These are phyloP conservation scores for Cheirogaleus major DNA, from an alignment of 2,797 vertebrate genomes.

Conservation along the genomic window DNA sequence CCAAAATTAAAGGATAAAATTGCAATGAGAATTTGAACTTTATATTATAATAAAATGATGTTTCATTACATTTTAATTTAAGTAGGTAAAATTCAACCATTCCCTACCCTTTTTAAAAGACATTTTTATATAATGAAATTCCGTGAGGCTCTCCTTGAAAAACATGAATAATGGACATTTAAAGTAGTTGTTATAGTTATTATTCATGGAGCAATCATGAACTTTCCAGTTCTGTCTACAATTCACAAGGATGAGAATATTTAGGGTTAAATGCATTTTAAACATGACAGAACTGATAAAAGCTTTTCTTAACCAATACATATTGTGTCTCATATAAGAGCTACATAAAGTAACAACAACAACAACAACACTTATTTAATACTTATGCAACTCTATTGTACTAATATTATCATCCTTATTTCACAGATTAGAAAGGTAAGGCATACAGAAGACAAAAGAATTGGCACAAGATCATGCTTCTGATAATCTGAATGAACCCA, in stretches of 20 bases:
- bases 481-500: not conserved
- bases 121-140: not conserved
- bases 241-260: not conserved
- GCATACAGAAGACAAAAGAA: not conserved
- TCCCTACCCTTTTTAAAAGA: not conserved
- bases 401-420: not conserved
- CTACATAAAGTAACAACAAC: not conserved
- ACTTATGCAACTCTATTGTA: not conserved
- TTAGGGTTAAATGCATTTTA: conserved; percentile 34
- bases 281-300: not conserved
- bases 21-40: not conserved
- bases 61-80: not conserved
- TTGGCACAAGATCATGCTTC: not conserved
- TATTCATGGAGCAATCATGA: not conserved
- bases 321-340: not conserved
- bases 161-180: conserved; percentile 49
- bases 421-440: not conserved
- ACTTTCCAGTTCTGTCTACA: not conserved
- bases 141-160: not conserved
- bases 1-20: not conserved
- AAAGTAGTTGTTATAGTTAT: not conserved
- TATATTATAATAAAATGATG: not conserved
- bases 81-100: not conserved
- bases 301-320: not conserved
- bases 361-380: not conserved